A percentile compares a stretch with the other conserved stretches of the same genome.
Evolutionary conservation across 2,888 invertebrate species (phyloP).

Genomic region (Allolobophora icterica): DNA sequence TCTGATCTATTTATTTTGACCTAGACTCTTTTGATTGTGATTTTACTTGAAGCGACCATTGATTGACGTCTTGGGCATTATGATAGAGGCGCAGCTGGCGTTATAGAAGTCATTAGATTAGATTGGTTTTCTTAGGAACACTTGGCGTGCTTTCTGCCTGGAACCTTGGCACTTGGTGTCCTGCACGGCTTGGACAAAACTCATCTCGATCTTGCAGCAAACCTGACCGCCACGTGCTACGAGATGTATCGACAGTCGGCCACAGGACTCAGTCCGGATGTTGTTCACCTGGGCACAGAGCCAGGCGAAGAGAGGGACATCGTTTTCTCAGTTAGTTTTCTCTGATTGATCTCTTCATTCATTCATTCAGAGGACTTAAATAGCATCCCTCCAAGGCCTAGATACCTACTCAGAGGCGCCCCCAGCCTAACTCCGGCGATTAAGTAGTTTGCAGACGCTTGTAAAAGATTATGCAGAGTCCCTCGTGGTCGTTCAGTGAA

Average conservation of each 20-base stretch:
- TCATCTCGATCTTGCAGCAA: conserved; percentile 79
- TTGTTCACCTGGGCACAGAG: conserved; percentile 89
- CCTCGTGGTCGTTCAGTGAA: too few species aligned
- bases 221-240: conserved; percentile 89
- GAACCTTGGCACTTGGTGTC: conserved; percentile 87
- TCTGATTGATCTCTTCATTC: background rate
- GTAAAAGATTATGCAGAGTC: too few species aligned
- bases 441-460: too few species aligned
- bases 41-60: too few species aligned
- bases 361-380: too few species aligned
- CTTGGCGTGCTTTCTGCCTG: conserved; percentile 92
- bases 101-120: background rate
- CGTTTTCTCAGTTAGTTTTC: background rate
- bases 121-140: conserved; percentile 74
- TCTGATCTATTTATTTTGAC: too few species aligned
- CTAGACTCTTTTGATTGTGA: too few species aligned
- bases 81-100: too few species aligned
- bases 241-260: conserved; percentile 91
- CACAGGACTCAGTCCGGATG: conserved; percentile 93
- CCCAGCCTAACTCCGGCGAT: too few species aligned
- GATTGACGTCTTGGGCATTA: too few species aligned
- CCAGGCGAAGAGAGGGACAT: conserved; percentile 64
- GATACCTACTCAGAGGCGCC: too few species aligned
- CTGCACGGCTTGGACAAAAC: conserved; percentile 81
- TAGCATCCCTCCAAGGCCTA: too few species aligned